These are phyloP conservation scores for Protonemura montana DNA, from an alignment of 2,888 invertebrate species.

Conservation along the genomic window DNA sequence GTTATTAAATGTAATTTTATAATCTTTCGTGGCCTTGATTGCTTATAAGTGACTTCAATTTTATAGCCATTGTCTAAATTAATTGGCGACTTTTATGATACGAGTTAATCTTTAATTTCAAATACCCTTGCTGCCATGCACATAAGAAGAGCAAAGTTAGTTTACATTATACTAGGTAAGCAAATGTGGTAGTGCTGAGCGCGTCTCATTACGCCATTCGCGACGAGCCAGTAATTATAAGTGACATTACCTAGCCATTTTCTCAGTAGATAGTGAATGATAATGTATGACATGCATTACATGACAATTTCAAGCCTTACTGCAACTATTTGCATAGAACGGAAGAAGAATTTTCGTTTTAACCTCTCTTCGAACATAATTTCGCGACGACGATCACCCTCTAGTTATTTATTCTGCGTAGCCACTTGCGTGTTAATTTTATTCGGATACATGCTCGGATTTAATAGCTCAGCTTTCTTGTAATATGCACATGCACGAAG, in stretches of 20 bases:
- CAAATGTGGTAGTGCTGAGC: neutral
- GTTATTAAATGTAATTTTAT: neutral
- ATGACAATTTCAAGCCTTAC: neutral
- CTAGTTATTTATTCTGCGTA: neutral
- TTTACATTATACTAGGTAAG: neutral
- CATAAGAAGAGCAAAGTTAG: neutral
- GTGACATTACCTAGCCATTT: neutral
- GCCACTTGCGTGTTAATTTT: neutral
- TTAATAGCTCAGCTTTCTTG: conserved; percentile 1
- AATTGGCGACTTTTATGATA: neutral
- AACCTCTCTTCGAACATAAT: neutral
- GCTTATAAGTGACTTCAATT: neutral
- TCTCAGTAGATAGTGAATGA: neutral
- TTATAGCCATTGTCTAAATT: neutral
- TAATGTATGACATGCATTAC: no score
- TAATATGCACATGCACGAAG: neutral
- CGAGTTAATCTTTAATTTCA: neutral
- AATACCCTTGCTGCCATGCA: neutral
- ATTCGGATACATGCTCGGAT: neutral
- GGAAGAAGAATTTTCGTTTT: neutral
- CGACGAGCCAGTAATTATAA: neutral
- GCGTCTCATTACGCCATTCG: neutral
- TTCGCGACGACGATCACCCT: neutral
- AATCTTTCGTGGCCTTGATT: neutral
- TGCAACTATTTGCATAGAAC: neutral